A percentile compares a stretch with the other conserved stretches of the same genome.
phyloP scores from a whole-genome alignment of 2,797 vertebrate species.

The Australoheros facetus region DNA sequence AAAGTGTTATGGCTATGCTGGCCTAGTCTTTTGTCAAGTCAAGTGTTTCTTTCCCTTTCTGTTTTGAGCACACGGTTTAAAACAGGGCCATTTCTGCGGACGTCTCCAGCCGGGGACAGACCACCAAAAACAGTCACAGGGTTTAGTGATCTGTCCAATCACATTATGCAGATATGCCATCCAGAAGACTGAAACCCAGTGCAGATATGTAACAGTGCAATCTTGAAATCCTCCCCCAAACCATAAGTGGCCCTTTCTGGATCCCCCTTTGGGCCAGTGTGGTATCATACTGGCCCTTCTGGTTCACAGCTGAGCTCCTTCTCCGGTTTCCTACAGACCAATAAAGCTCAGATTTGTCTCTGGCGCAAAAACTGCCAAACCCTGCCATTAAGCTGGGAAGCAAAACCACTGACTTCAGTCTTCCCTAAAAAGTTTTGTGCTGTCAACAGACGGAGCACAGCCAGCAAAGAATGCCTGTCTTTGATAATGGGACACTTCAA shows the following conservation, averaged over 20 bases:
- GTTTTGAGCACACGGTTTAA: not conserved
- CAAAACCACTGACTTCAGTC: not conserved
- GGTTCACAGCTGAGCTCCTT: not conserved
- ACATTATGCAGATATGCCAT: not conserved
- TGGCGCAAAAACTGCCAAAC: not conserved
- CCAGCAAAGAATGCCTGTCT: not conserved
- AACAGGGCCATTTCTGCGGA: not conserved
- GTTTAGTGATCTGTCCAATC: not conserved
- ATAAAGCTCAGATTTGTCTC: not conserved
- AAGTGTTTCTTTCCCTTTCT: not conserved
- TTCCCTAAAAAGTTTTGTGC: not conserved
- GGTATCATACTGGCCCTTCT: not conserved
- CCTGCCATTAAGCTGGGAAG: not conserved
- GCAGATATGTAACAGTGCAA: not conserved
- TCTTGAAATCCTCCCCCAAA: not conserved
- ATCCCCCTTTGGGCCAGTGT: not conserved
- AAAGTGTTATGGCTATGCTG: not conserved
- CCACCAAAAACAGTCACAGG: not conserved
- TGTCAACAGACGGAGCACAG: not conserved
- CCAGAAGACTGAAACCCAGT: not conserved
- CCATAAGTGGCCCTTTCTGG: not conserved
- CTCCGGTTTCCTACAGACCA: slow-evolving; percentile 16
- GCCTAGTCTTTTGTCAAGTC: too few relatives aligned
- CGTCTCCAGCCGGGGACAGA: too few relatives aligned
- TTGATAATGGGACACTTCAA: not conserved